phyloP scores from a whole-genome alignment of 2,888 invertebrate species.

The Andrena haemorrhoa region DNA sequence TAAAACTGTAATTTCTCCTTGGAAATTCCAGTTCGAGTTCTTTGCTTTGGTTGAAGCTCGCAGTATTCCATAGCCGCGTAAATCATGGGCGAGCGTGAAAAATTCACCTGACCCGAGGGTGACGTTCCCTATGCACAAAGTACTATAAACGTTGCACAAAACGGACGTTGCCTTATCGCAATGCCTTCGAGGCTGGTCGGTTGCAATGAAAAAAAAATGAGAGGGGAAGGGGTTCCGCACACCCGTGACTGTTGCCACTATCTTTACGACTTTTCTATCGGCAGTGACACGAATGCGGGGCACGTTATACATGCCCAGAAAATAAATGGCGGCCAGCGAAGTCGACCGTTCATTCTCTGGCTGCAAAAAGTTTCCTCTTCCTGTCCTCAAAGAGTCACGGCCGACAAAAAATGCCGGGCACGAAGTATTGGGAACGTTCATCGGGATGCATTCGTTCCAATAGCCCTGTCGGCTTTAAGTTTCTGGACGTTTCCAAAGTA shows the following conservation, averaged over 20 bases:
- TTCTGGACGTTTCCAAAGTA: not conserved
- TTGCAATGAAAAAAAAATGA: constrained; percentile 22
- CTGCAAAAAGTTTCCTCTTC: constrained; percentile 39
- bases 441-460: constrained; percentile 7
- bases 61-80: not conserved
- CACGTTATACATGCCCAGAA: constrained; percentile 49
- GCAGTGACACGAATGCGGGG: constrained; percentile 59
- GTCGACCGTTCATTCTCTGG: constrained; percentile 7
- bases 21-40: not conserved
- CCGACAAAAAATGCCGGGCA: not conserved
- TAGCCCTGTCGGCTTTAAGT: not conserved
- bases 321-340: constrained; percentile 57
- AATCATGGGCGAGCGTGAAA: constrained; percentile 50
- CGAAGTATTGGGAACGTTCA: constrained; percentile 21
- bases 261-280: constrained; percentile 75
- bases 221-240: no score
- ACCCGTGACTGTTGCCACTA: constrained; percentile 43
- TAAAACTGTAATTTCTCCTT: not conserved
- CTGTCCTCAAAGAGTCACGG: constrained; percentile 1
- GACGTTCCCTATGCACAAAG: constrained; percentile 38
- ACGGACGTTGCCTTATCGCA: constrained; percentile 52
- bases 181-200: constrained; percentile 40
- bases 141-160: constrained; percentile 28
- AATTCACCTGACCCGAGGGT: constrained; percentile 45
- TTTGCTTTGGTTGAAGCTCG: not conserved